phyloP scores from a whole-genome alignment of 1,140 invertebrate species.

The Drosophila equinoxialis region DNA sequence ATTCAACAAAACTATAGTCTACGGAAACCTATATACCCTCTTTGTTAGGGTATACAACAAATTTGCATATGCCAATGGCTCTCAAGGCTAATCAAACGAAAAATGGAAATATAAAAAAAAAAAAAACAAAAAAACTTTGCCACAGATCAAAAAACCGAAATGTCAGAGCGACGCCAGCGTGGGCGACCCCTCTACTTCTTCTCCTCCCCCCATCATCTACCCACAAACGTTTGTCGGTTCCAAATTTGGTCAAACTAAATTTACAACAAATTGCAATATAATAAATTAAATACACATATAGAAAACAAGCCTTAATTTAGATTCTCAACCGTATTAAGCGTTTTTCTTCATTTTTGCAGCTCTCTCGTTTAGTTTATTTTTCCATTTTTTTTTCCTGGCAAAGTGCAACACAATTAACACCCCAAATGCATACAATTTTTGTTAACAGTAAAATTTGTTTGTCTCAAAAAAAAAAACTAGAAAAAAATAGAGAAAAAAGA shows the following conservation, averaged over 20 bases:
- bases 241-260: constrained; percentile 73
- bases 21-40: neutral
- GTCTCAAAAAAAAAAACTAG: constrained; percentile 23
- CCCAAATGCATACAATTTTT: constrained; percentile 71
- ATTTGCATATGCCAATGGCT: constrained; percentile 18
- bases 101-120: constrained; percentile 37
- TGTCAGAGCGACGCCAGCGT: constrained; percentile 37
- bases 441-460: constrained; percentile 79
- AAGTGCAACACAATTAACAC: constrained; percentile 81
- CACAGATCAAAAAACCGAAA: constrained; percentile 28
- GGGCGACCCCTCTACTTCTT: constrained; percentile 37
- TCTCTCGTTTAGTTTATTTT: constrained; percentile 31
- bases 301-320: constrained; percentile 55
- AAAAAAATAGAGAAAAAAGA: constrained; percentile 2
- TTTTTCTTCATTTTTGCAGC: constrained; percentile 35
- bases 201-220: neutral
- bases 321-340: constrained; percentile 26
- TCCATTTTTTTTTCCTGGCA: constrained; percentile 42
- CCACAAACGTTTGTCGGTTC: constrained; percentile 54
- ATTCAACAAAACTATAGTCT: too few species aligned
- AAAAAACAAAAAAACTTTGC: constrained; percentile 37
- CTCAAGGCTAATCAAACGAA: constrained; percentile 43
- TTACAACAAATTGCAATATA: constrained; percentile 79
- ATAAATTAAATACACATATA: constrained; percentile 47
- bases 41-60: neutral